Conservation (phyloP, 2,888 invertebrate species). For the Allophyes oxyacanthae region DNA sequence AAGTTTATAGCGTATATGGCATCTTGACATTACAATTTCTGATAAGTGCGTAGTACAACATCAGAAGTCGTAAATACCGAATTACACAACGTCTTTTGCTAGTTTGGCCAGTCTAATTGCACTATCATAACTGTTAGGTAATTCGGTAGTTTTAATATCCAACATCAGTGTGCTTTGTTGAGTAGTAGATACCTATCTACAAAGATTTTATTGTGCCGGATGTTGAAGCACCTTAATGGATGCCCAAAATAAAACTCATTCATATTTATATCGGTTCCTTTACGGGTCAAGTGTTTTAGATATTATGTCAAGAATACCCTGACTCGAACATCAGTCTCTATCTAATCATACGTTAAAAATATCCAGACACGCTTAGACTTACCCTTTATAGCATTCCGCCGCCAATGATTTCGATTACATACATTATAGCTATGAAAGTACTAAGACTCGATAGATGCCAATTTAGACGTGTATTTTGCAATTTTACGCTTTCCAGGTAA, state of each 20-base stretch:
- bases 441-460: constrained; percentile 63
- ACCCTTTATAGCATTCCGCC: constrained; percentile 37
- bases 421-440: constrained; percentile 53
- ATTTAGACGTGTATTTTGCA: constrained; percentile 67
- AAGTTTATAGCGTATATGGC: constrained; percentile 56
- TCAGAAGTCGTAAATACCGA: constrained; percentile 30
- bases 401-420: constrained; percentile 55
- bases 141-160: constrained; percentile 34
- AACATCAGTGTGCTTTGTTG: constrained; percentile 55
- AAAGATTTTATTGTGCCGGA: constrained; percentile 47
- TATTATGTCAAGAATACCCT: constrained; percentile 26
- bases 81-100: constrained; percentile 39
- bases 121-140: constrained; percentile 30
- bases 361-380: constrained; percentile 15
- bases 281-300: constrained; percentile 65
- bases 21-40: constrained; percentile 42
- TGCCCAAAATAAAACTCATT: constrained; percentile 60
- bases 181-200: constrained; percentile 60
- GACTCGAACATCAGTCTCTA: constrained; percentile 8
- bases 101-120: constrained; percentile 32
- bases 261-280: constrained; percentile 49
- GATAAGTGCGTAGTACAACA: constrained; percentile 31
- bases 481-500: constrained; percentile 75
- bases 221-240: constrained; percentile 52
- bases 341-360: constrained; percentile 16